Evolutionary conservation across 2,888 invertebrate species (phyloP), one percentile per base, ranked within the genome.

Genomic region (Drosophila silvestris): DNA sequence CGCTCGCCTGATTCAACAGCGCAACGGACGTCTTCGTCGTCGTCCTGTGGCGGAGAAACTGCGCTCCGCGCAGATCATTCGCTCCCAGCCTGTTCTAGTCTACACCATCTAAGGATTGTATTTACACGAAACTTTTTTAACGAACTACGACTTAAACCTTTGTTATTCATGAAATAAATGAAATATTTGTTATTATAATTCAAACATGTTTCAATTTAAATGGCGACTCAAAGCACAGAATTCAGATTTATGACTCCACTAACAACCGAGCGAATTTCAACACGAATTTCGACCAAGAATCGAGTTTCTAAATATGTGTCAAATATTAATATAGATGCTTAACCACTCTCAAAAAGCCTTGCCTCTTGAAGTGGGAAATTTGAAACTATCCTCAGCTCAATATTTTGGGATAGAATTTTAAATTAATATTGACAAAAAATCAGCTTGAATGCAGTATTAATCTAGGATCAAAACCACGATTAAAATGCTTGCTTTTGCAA

Each of bases 51-150:
- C 82, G 6, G 81, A 80, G 68, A 83, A 84, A 12, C 66, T 84
- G 14, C 91, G 88, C 35, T 68, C 74, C 4, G 81, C 80, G 0
- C 88, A 91, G 59, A 74, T 91, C 56, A 79, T 89, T 28, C 88
- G 89, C 50, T 85, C 91, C 22, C 76, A 81, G 35, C 91, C 91
- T 1, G 72, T 88, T 56, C 74, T 91, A 67, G 83, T 91, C 65
- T 92, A 91, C 35, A 82, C 88, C 71, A 85, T 92, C 65, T 83
- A 77, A 62, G 54, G 10, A 37, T 28, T 22, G 5, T 9, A 2
- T 50, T 41, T 50, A 47, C 51, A 26, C 57, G 52, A 60, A 54
- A 64, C 41, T 61, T 47, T 50, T 63, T 52, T 61, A 54, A 54
- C 79, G 76, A 79, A 14, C 57, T 35, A 33, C 80, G 76, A 77